These are phyloP conservation scores for Podocnemis expansa DNA, from an alignment of 2,113 vertebrate species.

Conservation along the genomic window DNA sequence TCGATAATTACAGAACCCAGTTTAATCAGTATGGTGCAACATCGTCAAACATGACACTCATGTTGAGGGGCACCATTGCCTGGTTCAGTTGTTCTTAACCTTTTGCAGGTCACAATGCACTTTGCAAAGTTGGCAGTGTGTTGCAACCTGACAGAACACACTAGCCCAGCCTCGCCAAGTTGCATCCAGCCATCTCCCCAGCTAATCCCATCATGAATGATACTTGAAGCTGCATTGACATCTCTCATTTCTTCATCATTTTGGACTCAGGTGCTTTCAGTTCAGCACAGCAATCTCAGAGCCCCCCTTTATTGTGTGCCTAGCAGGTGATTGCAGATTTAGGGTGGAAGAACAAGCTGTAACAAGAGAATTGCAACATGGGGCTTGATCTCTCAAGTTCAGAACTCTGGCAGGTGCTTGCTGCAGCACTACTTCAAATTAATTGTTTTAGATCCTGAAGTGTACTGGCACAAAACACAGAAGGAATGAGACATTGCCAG, in stretches of 20 bases:
- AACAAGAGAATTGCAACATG: not conserved
- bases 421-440: constrained; percentile 29
- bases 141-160: too few relatives aligned
- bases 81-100: not conserved
- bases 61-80: not conserved
- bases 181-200: too few relatives aligned
- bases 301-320: not conserved
- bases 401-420: constrained; percentile 18
- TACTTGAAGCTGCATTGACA: not conserved
- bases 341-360: not conserved
- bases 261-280: not conserved
- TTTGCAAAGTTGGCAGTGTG: too few relatives aligned
- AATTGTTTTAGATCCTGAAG: constrained; percentile 45
- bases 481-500: not conserved
- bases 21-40: not conserved
- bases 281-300: not conserved
- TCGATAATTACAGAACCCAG: not conserved
- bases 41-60: not conserved
- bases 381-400: not conserved
- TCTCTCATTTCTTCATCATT: not conserved
- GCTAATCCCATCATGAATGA: not conserved
- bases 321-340: not conserved
- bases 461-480: not conserved
- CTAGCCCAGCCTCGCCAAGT: too few relatives aligned
- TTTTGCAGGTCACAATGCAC: too few relatives aligned